Evolutionary conservation across 2,797 vertebrate species (phyloP).

Genomic region (Micromesistius poutassou): DNA sequence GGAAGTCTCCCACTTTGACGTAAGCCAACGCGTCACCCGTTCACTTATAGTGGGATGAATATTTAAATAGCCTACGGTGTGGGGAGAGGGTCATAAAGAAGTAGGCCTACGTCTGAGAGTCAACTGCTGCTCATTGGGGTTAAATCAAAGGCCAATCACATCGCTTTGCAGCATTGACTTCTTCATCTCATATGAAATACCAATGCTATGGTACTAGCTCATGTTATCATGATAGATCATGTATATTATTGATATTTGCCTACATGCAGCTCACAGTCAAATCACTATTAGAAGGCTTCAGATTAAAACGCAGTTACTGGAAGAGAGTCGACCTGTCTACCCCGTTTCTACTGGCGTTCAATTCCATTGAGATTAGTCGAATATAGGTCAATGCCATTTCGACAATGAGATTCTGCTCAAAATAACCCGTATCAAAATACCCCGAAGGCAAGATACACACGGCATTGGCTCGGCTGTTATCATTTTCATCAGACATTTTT

Average conservation of each 20-base stretch:
- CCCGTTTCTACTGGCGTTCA: not conserved
- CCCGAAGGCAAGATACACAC: not conserved
- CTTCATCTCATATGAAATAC: not conserved
- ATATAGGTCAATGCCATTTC: constrained; percentile 39
- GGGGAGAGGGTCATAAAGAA: constrained; percentile 14
- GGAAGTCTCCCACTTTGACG: constrained; percentile 33
- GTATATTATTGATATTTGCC: not conserved
- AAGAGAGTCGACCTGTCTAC: not conserved
- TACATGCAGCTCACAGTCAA: not conserved
- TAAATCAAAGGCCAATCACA: not conserved
- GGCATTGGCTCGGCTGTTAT: not conserved
- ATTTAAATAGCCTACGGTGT: constrained; percentile 51
- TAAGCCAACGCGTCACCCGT: constrained; percentile 37
- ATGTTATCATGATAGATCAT: not conserved
- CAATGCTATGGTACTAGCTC: not conserved
- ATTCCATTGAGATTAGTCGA: constrained; percentile 15
- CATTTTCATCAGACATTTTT: constrained; percentile 6
- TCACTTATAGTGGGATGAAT: constrained; percentile 59
- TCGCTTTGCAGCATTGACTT: not conserved
- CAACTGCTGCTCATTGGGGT: constrained; percentile 23
- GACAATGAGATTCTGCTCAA: not conserved
- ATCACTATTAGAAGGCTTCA: not conserved
- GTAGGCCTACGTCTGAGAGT: constrained; percentile 42
- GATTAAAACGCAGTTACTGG: not conserved
- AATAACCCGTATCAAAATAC: not conserved